A percentile compares a stretch with the other conserved stretches of the same genome.
Conservation (phyloP, 2,113 vertebrate species). For the Procavia capensis region DNA sequence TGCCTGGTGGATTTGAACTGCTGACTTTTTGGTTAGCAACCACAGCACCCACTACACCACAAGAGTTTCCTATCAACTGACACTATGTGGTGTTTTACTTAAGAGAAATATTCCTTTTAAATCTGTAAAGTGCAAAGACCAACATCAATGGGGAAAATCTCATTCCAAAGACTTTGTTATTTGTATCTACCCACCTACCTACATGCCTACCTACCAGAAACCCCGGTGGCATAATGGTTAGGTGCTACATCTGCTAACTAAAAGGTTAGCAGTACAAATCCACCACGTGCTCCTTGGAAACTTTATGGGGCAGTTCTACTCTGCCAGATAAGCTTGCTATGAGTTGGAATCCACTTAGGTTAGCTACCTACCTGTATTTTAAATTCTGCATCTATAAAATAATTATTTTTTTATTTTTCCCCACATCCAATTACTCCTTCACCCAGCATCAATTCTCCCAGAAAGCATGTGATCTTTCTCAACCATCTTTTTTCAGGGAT, state of each 20-base stretch:
- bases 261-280: no score
- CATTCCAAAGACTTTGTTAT: neutral
- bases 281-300: no score
- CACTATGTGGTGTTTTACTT: neutral
- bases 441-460: neutral
- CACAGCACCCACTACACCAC: no score
- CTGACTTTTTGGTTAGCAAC: no score
- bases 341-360: no score
- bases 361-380: neutral
- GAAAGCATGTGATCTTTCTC: neutral
- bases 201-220: no score
- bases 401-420: slow-evolving; percentile 9
- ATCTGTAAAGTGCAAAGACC: neutral
- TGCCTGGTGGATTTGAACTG: no score
- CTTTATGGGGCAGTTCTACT: no score
- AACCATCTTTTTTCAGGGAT: neutral
- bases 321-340: no score
- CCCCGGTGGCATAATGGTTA: no score
- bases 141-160: neutral
- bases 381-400: slow-evolving; percentile 18
- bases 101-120: neutral
- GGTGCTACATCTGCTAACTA: no score
- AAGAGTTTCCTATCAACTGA: slow-evolving; percentile 4
- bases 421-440: neutral
- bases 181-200: no score